Evolutionary conservation across 2,113 vertebrate genomes (phyloP).

Genomic region (Xiphophorus maculatus): DNA sequence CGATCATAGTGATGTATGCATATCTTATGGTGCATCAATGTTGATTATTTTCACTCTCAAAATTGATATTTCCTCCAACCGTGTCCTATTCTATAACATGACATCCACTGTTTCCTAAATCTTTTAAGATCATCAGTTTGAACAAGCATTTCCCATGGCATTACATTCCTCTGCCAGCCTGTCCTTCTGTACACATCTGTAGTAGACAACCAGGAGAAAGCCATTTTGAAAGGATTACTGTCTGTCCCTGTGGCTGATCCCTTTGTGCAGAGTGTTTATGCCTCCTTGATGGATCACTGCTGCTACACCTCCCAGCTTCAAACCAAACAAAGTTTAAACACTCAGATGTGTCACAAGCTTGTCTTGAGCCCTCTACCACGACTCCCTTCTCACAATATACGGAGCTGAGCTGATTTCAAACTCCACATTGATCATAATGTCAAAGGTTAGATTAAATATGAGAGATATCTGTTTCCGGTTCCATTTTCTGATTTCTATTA

Average conservation of each 20-base stretch:
- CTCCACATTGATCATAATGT: background rate
- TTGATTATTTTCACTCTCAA: background rate
- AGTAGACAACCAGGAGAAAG: constrained; percentile 11
- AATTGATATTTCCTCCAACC: background rate
- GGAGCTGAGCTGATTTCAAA: background rate
- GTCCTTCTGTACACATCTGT: background rate
- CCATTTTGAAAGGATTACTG: constrained; percentile 47
- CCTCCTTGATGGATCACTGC: constrained; percentile 8
- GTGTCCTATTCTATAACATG: background rate
- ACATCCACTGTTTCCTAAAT: background rate
- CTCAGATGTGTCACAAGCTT: background rate
- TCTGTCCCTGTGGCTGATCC: constrained; percentile 23
- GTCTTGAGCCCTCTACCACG: background rate
- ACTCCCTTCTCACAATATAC: background rate
- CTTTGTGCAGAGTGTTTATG: constrained; percentile 8
- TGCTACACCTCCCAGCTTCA: constrained; percentile 11
- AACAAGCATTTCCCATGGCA: background rate
- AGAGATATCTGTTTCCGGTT: background rate
- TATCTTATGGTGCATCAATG: background rate
- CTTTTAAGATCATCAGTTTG: background rate
- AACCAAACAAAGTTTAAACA: constrained; percentile 1
- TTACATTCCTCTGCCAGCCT: background rate
- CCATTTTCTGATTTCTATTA: background rate
- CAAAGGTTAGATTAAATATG: background rate
- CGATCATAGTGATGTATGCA: background rate